phyloP scores from a whole-genome alignment of 2,797 vertebrate genomes.

The Acanthurus lineatus region DNA sequence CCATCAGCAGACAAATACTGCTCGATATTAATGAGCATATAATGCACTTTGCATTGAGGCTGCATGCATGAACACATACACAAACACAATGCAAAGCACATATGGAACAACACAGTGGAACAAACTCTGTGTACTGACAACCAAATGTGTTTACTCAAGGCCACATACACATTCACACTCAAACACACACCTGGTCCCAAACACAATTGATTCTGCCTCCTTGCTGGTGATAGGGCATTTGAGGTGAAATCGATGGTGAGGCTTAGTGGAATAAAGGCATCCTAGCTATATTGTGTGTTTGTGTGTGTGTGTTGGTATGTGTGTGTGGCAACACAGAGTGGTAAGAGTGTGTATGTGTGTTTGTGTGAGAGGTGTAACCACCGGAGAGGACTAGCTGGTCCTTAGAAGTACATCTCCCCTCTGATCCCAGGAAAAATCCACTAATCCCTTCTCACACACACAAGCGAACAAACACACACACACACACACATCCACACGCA shows the following conservation, averaged over 20 bases:
- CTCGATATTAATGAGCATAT: neutral
- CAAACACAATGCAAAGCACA: neutral
- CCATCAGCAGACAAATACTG: neutral
- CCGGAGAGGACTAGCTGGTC: conserved; percentile 56
- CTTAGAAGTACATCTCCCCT: conserved; percentile 69
- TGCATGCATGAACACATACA: neutral
- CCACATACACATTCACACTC: neutral
- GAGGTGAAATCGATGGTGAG: conserved; percentile 64
- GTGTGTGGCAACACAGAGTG: conserved; percentile 12
- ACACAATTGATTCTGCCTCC: conserved; percentile 43
- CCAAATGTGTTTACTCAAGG: conserved; percentile 1
- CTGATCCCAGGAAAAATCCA: conserved; percentile 69
- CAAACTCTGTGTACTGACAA: neutral
- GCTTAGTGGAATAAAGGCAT: conserved; percentile 63
- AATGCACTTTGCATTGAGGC: neutral
- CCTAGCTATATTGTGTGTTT: conserved; percentile 28
- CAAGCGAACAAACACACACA: neutral
- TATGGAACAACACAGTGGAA: neutral
- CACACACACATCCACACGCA: neutral
- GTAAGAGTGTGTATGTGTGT: conserved; percentile 14
- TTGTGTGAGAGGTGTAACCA: conserved; percentile 38
- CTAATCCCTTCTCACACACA: conserved; percentile 58
- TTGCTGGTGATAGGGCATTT: conserved; percentile 40
- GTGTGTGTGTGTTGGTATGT: conserved; percentile 21
- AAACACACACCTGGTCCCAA: conserved; percentile 12